Percentiles rank a stretch among this genome's conserved stretches.
These are phyloP conservation scores for Leuctra nigra DNA, from an alignment of 2,888 invertebrate species.

Conservation along the genomic window DNA sequence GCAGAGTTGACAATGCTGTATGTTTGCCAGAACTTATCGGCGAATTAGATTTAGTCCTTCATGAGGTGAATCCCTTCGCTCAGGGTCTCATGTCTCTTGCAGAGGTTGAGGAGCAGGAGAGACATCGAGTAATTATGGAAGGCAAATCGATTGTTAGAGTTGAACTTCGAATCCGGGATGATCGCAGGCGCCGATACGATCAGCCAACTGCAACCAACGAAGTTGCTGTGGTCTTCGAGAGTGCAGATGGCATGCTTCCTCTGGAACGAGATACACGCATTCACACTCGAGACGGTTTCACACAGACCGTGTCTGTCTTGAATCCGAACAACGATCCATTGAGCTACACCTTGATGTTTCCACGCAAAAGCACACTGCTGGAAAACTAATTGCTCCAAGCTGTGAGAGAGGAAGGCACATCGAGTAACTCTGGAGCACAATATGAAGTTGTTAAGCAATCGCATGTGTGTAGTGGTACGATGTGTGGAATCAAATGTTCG, in stretches of 20 bases:
- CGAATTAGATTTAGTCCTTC: background rate
- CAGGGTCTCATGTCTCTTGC: background rate
- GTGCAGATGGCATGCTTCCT: background rate
- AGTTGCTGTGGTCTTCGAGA: background rate
- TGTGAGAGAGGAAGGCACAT: no score
- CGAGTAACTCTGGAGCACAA: no score
- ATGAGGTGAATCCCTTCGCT: background rate
- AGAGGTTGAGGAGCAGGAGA: background rate
- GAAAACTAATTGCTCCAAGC: no score
- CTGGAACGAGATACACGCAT: background rate
- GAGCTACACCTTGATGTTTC: background rate
- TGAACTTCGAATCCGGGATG: background rate
- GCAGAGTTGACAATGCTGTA: conserved; percentile 11
- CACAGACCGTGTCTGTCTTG: no score
- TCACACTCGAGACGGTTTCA: background rate
- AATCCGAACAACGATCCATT: no score
- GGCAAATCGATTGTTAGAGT: background rate
- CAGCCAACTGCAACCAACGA: background rate
- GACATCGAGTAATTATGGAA: background rate
- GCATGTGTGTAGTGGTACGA: no score
- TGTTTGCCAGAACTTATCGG: background rate
- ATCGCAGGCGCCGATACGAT: background rate
- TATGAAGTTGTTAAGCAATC: no score
- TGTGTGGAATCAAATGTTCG: no score
- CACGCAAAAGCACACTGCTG: no score